Percentiles rank a stretch among this genome's conserved stretches.
Evolutionary conservation across 2,797 vertebrate species (phyloP).

Genomic region (Lophura swinhoii): DNA sequence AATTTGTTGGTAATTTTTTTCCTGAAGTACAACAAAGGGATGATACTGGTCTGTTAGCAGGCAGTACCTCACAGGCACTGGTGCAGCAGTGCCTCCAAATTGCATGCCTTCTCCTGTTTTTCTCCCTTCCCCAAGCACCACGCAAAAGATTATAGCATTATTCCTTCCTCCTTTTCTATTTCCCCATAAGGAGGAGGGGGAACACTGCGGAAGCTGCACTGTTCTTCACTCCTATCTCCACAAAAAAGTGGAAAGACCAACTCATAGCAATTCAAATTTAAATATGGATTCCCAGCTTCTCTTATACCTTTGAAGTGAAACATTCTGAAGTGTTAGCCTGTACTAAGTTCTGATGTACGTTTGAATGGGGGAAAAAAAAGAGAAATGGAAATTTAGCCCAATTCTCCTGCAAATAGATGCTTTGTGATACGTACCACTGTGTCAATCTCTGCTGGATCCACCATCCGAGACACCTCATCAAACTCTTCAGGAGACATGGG

Average conservation of each 20-base stretch:
- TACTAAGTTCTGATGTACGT: background rate
- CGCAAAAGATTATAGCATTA: rapidly evolving
- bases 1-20: background rate
- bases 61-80: rapidly evolving
- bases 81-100: background rate
- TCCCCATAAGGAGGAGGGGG: background rate
- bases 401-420: rapidly evolving
- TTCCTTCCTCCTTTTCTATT: background rate
- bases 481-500: constrained; percentile 93
- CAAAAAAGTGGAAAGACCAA: background rate
- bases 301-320: rapidly evolving
- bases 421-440: constrained; percentile 81
- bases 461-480: constrained; percentile 80
- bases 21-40: background rate
- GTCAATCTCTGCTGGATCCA: constrained; percentile 84
- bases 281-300: background rate
- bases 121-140: background rate
- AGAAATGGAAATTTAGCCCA: background rate
- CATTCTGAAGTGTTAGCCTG: background rate
- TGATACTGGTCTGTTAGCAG: background rate
- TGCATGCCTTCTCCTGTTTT: background rate
- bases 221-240: background rate
- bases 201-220: background rate
- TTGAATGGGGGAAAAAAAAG: no score
- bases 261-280: background rate